Percentiles rank a stretch among this genome's conserved stretches.
These are phyloP conservation scores for Rhinichthys osculus DNA, from an alignment of 2,797 vertebrate genomes.

Conservation along the genomic window DNA sequence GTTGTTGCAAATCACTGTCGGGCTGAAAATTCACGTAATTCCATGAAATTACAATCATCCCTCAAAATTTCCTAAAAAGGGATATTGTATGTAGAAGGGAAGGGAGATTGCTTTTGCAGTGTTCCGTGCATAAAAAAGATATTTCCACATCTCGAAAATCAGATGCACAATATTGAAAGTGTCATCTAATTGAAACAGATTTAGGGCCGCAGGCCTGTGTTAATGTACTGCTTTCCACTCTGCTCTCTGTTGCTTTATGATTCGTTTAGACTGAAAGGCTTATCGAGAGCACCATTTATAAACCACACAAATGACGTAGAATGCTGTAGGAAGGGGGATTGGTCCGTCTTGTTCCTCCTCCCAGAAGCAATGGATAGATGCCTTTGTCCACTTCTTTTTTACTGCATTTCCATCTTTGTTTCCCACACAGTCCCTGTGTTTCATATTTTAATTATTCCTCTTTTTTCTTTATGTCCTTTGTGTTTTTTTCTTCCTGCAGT, in stretches of 20 bases:
- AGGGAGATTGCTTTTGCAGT: slow-evolving; percentile 49
- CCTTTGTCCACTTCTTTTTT: not conserved
- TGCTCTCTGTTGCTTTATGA: slow-evolving; percentile 82
- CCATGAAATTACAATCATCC: not conserved
- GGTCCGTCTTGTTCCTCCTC: not conserved
- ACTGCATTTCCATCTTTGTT: not conserved
- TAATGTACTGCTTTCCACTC: slow-evolving; percentile 80
- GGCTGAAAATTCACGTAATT: slow-evolving; percentile 16
- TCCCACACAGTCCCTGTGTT: not conserved
- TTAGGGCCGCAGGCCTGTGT: slow-evolving; percentile 80
- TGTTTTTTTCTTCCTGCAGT: not conserved
- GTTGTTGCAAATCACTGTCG: not conserved
- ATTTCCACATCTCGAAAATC: slow-evolving; percentile 84
- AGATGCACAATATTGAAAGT: slow-evolving; percentile 82
- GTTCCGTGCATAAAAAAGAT: slow-evolving; percentile 72
- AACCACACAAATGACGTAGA: slow-evolving; percentile 74
- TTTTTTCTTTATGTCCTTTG: not conserved
- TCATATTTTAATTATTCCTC: not conserved
- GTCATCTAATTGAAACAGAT: slow-evolving; percentile 87
- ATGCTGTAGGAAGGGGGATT: not conserved
- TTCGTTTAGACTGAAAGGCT: slow-evolving; percentile 81
- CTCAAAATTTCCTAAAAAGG: slow-evolving; percentile 60
- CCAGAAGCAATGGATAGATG: not conserved
- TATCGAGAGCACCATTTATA: slow-evolving; percentile 74
- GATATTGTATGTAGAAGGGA: slow-evolving; percentile 61